These are phyloP conservation scores for Mungos mungo DNA, from an alignment of 2,113 vertebrate species.

Conservation along the genomic window DNA sequence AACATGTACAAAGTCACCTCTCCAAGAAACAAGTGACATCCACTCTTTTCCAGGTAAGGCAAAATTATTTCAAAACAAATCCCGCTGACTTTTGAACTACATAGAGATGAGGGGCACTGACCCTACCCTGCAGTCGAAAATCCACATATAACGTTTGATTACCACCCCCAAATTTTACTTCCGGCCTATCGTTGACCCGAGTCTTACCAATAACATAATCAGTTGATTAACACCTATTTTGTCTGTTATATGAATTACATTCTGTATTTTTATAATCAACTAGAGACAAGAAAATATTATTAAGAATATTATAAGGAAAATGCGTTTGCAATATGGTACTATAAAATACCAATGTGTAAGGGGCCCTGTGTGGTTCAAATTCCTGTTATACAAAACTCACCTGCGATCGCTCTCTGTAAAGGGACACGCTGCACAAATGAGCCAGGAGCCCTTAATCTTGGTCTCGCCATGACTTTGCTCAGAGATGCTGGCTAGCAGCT, in stretches of 20 bases:
- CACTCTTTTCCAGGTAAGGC: constrained; percentile 95
- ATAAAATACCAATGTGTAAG: neutral
- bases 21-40: constrained; percentile 94
- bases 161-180: neutral
- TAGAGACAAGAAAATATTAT: neutral
- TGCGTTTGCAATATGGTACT: neutral
- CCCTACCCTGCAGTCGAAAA: neutral
- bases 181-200: neutral
- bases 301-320: neutral
- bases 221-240: neutral
- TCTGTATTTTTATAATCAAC: neutral
- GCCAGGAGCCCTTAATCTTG: neutral
- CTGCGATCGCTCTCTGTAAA: neutral
- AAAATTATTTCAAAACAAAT: neutral
- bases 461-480: neutral
- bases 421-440: neutral
- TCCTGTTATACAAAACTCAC: neutral
- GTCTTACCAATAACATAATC: neutral
- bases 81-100: neutral
- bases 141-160: neutral
- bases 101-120: neutral
- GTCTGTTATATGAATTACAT: neutral
- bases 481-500: neutral
- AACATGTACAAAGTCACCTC: constrained; percentile 95
- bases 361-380: neutral